Conservation (phyloP, 2,113 vertebrate species). For the human (Homo sapiens) region GRCh38 chr1:228905001-228905500, state of each 20-base stretch:
- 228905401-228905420: too few species aligned
- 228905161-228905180: background rate
- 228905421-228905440: too few species aligned
- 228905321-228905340: rapidly evolving
- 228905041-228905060: background rate
- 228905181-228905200: background rate
- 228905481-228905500: too few species aligned
- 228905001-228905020: background rate
- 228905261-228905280: too few species aligned
- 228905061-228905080: background rate
- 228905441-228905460: too few species aligned
- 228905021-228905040: background rate
- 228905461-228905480: too few species aligned
- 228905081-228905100: background rate
- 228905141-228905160: background rate
- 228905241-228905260: background rate
- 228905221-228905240: background rate
- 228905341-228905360: too few species aligned
- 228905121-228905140: background rate
- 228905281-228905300: background rate
- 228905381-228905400: too few species aligned
- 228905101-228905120: background rate
- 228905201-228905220: background rate
- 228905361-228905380: too few species aligned
- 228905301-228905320: too few species aligned